Percentiles rank a stretch among this genome's conserved stretches.
These are phyloP conservation scores for Xylophagus ater DNA, from an alignment of 2,888 invertebrate genomes.

Conservation along the genomic window DNA sequence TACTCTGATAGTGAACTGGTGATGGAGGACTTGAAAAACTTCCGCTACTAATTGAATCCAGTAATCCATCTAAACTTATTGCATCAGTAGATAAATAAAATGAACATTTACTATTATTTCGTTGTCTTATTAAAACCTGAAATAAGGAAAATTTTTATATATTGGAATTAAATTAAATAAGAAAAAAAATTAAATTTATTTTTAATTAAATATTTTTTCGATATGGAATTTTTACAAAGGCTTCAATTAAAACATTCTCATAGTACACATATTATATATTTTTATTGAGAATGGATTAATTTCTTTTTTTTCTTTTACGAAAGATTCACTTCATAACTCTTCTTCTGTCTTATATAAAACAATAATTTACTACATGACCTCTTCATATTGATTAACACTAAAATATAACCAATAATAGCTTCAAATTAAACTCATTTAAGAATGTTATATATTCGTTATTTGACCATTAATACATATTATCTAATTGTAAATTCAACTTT, in stretches of 20 bases:
- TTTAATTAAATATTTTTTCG: not conserved
- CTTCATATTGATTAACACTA: too few species aligned
- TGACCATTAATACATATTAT: too few species aligned
- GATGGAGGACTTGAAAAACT: constrained; percentile 27
- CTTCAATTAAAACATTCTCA: not conserved
- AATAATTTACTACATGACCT: too few species aligned
- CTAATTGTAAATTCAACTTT: too few species aligned
- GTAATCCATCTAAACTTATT: constrained; percentile 26
- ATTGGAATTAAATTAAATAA: constrained; percentile 1
- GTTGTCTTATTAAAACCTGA: constrained; percentile 22
- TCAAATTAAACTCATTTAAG: too few species aligned
- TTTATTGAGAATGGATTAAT: not conserved
- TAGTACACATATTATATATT: not conserved
- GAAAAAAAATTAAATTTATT: not conserved
- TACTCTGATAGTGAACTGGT: constrained; percentile 24
- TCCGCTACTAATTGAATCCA: constrained; percentile 27
- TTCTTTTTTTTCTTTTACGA: not conserved
- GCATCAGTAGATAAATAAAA: constrained; percentile 27
- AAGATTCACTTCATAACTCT: too few species aligned
- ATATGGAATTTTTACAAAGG: not conserved
- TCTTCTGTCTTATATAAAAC: too few species aligned
- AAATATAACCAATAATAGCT: too few species aligned
- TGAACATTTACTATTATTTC: constrained; percentile 11
- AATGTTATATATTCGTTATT: too few species aligned
- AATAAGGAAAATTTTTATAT: constrained; percentile 11